A percentile compares a stretch with the other conserved stretches of the same genome.
Evolutionary conservation across 2,113 vertebrate genomes (phyloP).

Genomic region (Fregetta grallaria): DNA sequence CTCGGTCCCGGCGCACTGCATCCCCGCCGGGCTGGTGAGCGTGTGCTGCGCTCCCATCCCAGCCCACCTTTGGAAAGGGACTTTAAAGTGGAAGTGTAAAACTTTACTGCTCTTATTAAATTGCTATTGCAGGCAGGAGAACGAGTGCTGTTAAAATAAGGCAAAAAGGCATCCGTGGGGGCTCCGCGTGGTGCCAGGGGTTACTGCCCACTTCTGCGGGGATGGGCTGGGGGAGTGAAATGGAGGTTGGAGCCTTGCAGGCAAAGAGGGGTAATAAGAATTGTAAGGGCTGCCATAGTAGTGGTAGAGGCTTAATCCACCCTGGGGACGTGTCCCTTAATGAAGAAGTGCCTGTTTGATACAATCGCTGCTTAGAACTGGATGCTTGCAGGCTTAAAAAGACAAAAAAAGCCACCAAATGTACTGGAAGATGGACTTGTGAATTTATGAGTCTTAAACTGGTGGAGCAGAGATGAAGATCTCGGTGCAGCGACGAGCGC

Average conservation of each 20-base stretch:
- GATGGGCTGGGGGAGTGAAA: not conserved
- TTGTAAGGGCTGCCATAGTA: not conserved
- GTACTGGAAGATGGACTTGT: not conserved
- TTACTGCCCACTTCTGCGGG: not conserved
- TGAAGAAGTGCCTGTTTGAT: not conserved
- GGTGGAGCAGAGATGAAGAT: not conserved
- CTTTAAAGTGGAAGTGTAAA: not conserved
- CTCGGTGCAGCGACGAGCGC: not conserved
- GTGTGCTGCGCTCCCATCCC: rapidly evolving
- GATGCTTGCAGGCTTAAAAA: not conserved
- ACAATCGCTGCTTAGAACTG: not conserved
- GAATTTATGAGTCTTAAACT: not conserved
- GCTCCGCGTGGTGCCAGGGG: not conserved
- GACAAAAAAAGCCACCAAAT: not conserved
- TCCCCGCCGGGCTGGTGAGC: rapidly evolving
- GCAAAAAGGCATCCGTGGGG: not conserved
- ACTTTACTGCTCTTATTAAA: not conserved
- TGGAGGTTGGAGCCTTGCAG: not conserved
- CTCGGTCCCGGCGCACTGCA: not conserved
- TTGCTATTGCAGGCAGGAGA: not conserved
- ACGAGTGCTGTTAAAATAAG: not conserved
- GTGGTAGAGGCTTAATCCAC: not conserved
- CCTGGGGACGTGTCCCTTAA: not conserved
- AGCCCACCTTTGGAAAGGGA: rapidly evolving
- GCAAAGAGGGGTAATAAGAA: not conserved